phyloP scores from a whole-genome alignment of 2,888 invertebrate species.

The Pollenia griseotomentosa region DNA sequence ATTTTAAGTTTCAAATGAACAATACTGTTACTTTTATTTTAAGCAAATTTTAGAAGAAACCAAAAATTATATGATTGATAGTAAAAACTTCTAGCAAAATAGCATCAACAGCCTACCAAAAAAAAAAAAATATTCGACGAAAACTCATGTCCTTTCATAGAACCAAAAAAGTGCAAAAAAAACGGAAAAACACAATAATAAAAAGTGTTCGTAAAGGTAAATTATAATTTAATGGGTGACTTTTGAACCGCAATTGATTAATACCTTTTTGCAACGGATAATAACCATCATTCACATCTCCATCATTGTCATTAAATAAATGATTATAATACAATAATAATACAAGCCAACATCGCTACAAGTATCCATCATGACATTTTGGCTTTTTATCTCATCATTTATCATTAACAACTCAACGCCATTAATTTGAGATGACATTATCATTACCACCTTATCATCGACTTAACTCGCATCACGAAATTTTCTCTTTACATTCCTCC shows the following conservation, averaged over 20 bases:
- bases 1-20: too few relatives aligned
- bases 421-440: slow-evolving; percentile 68
- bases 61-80: too few relatives aligned
- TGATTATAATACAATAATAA: slow-evolving; percentile 28
- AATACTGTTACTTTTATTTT: too few relatives aligned
- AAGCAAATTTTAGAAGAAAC: too few relatives aligned
- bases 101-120: too few relatives aligned
- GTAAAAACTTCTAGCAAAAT: too few relatives aligned
- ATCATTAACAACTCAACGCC: slow-evolving; percentile 65
- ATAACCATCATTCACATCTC: slow-evolving; percentile 26
- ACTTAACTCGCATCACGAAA: background rate
- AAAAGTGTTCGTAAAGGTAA: slow-evolving; percentile 18
- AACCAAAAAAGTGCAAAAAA: background rate
- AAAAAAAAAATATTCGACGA: too few relatives aligned
- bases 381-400: slow-evolving; percentile 62
- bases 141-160: too few relatives aligned
- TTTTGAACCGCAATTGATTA: slow-evolving; percentile 63
- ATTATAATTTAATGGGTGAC: slow-evolving; percentile 65
- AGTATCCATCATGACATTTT: slow-evolving; percentile 56
- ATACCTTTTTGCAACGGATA: slow-evolving; percentile 47
- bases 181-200: background rate
- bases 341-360: slow-evolving; percentile 6
- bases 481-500: background rate
- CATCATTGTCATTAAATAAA: slow-evolving; percentile 4
- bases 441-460: slow-evolving; percentile 54